Base-by-base conservation (phyloP, 2,113 vertebrate genomes). In the Chamaetylas fuelleborni region DNA sequence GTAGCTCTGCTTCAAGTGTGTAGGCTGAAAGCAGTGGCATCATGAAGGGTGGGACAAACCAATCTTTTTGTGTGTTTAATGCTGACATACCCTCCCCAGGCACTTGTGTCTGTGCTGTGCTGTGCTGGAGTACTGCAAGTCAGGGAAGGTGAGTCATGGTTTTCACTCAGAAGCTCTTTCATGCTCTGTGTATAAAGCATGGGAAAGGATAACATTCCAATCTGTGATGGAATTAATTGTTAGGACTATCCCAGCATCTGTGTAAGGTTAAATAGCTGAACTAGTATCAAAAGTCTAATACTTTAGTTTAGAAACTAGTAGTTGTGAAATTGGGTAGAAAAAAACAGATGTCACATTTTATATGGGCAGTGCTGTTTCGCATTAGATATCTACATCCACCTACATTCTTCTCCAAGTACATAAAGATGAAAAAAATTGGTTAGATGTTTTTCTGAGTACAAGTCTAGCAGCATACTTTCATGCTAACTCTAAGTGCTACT, bases 171-270 rank as follows among this genome's bases (percentile, higher is more conserved):
- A 36, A 86, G 26, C 26, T 80, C 20, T 64, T 58, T 47, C 33
- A 6, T 42, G 6, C 43, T 33, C 11, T 10, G 43, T 36, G 36
- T 42, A 18, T 58, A n/a, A 74, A 76, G 38, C 18, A 7, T 0
- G 1, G 33, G 43, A 69, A 58, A 69, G 3, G 14, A 29, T 33
- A 72, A 86, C 0, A 2, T 23, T 12, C 26, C n/a, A n/a, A 0
- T 11, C 22, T 18, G 13, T 2, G 0, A 3, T 10, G 29, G 26
- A 10, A 2, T 51, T 58, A 23, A 51, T 69, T 7, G 1, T 77
- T 56, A 65, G 19, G 12, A 65, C 16, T 78, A 5, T 53, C 53
- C 23, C 48, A 25, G 11, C 33, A 10, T 33, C 60, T 50, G 14
- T 76, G 14, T 20, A 43, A 72, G 43, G 40, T 64, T 86, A 36